phyloP scores from a whole-genome alignment of 2,113 vertebrate species.

The chimpanzee (Pan troglodytes) region DNA sequence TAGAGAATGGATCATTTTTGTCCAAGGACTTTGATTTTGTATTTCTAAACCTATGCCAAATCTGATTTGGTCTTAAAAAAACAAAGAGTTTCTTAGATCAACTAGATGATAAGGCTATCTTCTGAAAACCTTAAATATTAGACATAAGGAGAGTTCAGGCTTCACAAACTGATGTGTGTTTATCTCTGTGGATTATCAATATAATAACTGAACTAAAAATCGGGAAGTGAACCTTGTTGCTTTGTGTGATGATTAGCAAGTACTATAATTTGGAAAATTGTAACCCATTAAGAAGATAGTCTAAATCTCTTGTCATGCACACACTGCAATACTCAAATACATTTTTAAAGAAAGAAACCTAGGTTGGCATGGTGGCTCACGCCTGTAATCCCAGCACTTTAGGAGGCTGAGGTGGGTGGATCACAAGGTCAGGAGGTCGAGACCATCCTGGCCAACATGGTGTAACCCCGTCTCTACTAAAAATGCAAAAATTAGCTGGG shows the following conservation, averaged over 20 bases:
- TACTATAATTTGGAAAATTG: not conserved
- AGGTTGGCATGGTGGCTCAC: not conserved
- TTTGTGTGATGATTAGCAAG: not conserved
- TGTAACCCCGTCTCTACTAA: no score
- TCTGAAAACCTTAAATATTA: not conserved
- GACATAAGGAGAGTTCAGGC: not conserved
- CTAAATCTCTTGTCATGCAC: not conserved
- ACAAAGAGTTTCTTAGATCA: not conserved
- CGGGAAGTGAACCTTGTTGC: not conserved
- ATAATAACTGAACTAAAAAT: not conserved
- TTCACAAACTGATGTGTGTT: not conserved
- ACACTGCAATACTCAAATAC: not conserved
- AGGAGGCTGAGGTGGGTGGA: no score
- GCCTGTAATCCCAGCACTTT: no score
- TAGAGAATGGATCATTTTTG: not conserved
- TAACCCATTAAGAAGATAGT: not conserved
- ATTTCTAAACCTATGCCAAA: not conserved
- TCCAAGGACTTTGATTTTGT: not conserved
- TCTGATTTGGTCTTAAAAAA: not conserved
- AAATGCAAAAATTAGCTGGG: no score
- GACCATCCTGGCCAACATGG: no score
- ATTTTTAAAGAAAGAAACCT: not conserved
- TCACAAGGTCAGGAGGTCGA: no score
- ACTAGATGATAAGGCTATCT: not conserved
- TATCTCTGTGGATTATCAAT: not conserved